Conservation (phyloP, 2,797 vertebrate genomes). For the Chaenodraco wilsoni region DNA sequence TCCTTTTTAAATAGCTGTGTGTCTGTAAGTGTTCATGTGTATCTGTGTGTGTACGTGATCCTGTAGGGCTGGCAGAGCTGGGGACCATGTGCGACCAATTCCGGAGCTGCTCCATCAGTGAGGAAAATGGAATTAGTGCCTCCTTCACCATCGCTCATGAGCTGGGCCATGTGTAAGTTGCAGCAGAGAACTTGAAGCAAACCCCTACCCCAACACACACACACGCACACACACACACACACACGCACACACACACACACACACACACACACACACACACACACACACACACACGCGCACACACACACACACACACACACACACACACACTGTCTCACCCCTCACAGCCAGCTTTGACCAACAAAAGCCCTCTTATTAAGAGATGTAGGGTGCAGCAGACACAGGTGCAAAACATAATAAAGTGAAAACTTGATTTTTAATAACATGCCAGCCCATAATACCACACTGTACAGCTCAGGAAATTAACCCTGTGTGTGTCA, state of each 20-base stretch:
- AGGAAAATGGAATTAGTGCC: slow-evolving; percentile 96
- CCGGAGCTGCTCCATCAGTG: slow-evolving; percentile 96
- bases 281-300: slow-evolving; percentile 15
- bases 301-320: slow-evolving; percentile 31
- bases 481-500: slow-evolving; percentile 54
- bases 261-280: slow-evolving; percentile 39
- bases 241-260: slow-evolving; percentile 38
- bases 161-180: slow-evolving; percentile 97
- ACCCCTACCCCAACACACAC: background rate
- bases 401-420: slow-evolving; percentile 84
- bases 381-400: slow-evolving; percentile 57
- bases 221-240: slow-evolving; percentile 37
- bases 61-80: slow-evolving; percentile 92
- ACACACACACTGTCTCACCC: slow-evolving; percentile 4
- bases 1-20: slow-evolving; percentile 40
- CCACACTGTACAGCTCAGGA: slow-evolving; percentile 48
- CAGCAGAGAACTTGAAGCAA: slow-evolving; percentile 37
- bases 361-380: slow-evolving; percentile 83
- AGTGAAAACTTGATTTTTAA: slow-evolving; percentile 74
- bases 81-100: slow-evolving; percentile 95
- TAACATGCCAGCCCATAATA: slow-evolving; percentile 75
- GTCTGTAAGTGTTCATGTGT: slow-evolving; percentile 41
- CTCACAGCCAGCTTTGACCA: slow-evolving; percentile 54
- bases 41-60: slow-evolving; percentile 43
- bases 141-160: slow-evolving; percentile 98